Conservation (phyloP, 2,113 vertebrate species). For the Odobenus rosmarus region DNA sequence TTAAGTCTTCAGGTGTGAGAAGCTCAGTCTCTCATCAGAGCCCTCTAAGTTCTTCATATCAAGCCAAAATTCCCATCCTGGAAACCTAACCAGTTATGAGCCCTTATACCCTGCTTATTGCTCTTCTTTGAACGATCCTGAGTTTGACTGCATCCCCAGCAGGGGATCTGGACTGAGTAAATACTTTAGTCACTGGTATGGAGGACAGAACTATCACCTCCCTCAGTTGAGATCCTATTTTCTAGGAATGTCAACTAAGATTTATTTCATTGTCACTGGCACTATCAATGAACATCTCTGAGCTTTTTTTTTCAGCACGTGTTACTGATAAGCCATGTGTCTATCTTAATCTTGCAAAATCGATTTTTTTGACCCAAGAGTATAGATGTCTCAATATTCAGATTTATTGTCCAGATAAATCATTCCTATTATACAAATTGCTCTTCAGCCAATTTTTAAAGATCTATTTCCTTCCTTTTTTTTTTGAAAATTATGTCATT, state of each 20-base stretch:
- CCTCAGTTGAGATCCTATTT: not conserved
- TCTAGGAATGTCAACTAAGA: not conserved
- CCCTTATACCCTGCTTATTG: not conserved
- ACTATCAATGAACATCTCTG: not conserved
- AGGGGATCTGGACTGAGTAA: not conserved
- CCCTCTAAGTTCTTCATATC: not conserved
- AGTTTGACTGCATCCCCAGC: not conserved
- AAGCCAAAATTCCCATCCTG: not conserved
- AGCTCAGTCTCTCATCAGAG: not conserved
- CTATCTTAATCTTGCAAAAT: not conserved
- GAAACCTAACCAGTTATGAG: not conserved
- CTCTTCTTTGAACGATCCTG: not conserved
- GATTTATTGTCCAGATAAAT: constrained; percentile 11
- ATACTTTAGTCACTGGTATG: not conserved
- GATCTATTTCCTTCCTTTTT: not conserved
- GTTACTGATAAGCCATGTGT: not conserved
- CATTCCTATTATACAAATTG: not conserved
- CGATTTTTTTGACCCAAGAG: not conserved
- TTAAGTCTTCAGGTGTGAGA: not conserved
- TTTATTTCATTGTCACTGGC: not conserved
- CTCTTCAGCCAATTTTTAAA: not conserved
- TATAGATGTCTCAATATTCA: not conserved
- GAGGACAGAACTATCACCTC: not conserved
- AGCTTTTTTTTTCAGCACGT: not conserved
- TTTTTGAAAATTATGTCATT: not conserved